Evolutionary conservation across 2,888 invertebrate genomes (phyloP).

Genomic region (Nymphalis c-album): DNA sequence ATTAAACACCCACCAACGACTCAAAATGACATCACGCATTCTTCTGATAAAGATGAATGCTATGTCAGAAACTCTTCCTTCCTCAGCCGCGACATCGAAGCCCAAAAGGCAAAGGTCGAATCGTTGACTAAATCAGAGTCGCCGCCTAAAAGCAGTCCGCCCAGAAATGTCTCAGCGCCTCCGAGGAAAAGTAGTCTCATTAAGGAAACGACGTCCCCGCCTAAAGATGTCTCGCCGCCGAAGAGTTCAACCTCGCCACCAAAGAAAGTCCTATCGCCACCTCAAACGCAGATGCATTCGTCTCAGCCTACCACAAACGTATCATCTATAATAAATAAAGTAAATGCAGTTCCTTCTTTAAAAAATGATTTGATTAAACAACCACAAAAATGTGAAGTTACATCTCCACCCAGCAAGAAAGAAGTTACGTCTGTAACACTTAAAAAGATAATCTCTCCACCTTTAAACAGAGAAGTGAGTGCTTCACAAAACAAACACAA

Average conservation of each 20-base stretch:
- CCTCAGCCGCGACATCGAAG: conserved; percentile 62
- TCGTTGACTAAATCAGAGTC: conserved; percentile 29
- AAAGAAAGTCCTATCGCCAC: conserved; percentile 19
- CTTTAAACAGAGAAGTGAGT: conserved; percentile 41
- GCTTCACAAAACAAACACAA: conserved; percentile 40
- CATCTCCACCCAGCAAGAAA: conserved; percentile 29
- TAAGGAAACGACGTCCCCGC: conserved; percentile 28
- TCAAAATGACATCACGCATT: conserved; percentile 19
- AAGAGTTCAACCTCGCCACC: conserved; percentile 34
- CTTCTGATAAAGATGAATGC: conserved; percentile 43
- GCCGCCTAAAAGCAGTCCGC: conserved; percentile 36
- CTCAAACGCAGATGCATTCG: conserved; percentile 24
- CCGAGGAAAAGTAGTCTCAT: conserved; percentile 38
- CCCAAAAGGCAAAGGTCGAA: conserved; percentile 49
- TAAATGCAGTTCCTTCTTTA: conserved; percentile 27
- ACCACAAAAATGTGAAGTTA: conserved; percentile 29
- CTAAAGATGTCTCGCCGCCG: conserved; percentile 35
- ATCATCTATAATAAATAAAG: conserved; percentile 18
- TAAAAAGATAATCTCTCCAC: conserved; percentile 37
- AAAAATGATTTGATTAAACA: conserved; percentile 26
- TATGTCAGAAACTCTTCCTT: conserved; percentile 65
- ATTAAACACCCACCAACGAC: conserved; percentile 34
- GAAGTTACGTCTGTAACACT: conserved; percentile 31
- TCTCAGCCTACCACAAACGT: conserved; percentile 36
- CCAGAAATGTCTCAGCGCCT: conserved; percentile 34